Conservation (phyloP, 2,797 vertebrate species). For the Alcedo atthis region DNA sequence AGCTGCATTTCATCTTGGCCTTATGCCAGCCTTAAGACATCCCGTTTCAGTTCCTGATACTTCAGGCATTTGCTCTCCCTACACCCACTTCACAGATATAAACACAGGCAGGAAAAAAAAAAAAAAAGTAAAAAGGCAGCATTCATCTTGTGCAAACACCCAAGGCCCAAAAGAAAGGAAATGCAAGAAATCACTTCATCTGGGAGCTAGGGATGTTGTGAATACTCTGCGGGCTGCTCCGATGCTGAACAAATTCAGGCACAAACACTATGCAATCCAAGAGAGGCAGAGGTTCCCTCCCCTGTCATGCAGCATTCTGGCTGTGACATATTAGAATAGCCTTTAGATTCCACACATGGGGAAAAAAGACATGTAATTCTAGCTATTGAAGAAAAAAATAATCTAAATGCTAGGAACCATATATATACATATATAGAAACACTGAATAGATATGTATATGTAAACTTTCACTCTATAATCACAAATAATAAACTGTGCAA, state of each 20-base stretch:
- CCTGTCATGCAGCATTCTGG: not conserved
- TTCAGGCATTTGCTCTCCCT: slow-evolving; percentile 38
- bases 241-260: not conserved
- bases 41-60: slow-evolving; percentile 62
- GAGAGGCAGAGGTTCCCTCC: not conserved
- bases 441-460: fast-evolving
- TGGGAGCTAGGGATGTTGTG: fast-evolving
- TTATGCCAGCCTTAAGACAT: slow-evolving; percentile 55
- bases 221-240: not conserved
- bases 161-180: not conserved
- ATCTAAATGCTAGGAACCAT: not conserved
- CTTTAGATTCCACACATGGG: not conserved
- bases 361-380: not conserved
- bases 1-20: slow-evolving; percentile 64
- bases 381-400: not conserved
- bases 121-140: no score
- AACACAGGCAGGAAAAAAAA: not conserved
- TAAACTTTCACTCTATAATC: not conserved
- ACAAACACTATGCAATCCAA: not conserved
- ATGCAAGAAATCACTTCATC: not conserved
- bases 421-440: not conserved
- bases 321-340: not conserved
- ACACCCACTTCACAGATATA: slow-evolving; percentile 34
- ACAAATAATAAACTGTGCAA: not conserved
- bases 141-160: slow-evolving; percentile 6